Evolutionary conservation across 1,140 invertebrate genomes (phyloP), one percentile per base, ranked within the genome.

Genomic region (Drosophila tropicalis): DNA sequence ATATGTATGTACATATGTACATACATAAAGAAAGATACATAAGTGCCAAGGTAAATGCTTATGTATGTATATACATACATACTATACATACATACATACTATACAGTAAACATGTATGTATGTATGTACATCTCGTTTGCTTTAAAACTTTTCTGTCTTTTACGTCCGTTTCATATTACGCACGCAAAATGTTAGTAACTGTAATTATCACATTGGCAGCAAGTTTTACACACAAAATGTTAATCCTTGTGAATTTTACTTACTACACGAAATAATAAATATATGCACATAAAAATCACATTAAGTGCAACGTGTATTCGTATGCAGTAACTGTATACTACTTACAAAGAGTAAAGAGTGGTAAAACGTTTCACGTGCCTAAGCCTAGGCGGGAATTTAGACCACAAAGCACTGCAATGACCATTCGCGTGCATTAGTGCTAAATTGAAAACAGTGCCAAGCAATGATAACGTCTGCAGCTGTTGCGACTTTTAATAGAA

Each of bases 121-220:
- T 22, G 3, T 47, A 47, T 58, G 5, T 34, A 17, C 7, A 36
- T n/a, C n/a, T n/a, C n/a, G 10, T 10, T 0, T 36, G 4, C 1
- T n/a, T 5, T 1, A 1, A 13, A 12, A 13, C 12, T 4, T 39
- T 13, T 39, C 1, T 13, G 36, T 13, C 36, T 39, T 39, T 39
- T 74, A 77, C 40, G 39, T 57, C 47, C 70, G 12, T 7, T 25
- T 56, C 54, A 70, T 69, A 67, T 83, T 73, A 72, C 67, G 76
- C 79, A 87, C 84, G 82, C 82, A 77, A 83, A 84, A 85, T 70
- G 64, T 73, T 85, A 73, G 86, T 86, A 81, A 78, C 58, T 62
- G 70, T 76, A 86, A 86, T 86, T 86, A 86, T 86, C 84, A 89
- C 84, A 76, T 82, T 61, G 79, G 68, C 71, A 79, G 63, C 63